Evolutionary conservation across 2,888 invertebrate genomes (phyloP), one percentile per base, ranked within the genome.

Genomic region (Cheilosia impressa): DNA sequence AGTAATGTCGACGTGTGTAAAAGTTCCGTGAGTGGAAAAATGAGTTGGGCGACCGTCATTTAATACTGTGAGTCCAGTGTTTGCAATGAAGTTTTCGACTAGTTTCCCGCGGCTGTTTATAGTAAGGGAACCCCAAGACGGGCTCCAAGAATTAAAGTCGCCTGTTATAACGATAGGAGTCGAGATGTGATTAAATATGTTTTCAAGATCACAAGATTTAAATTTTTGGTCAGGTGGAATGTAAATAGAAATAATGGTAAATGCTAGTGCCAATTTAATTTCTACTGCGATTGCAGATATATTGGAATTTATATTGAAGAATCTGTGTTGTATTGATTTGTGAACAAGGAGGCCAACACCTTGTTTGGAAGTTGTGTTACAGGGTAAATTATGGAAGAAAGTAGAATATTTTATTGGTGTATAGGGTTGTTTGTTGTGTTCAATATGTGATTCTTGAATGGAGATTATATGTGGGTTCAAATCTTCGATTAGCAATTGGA

Each of bases 381-480:
- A 24, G 13, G 62, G n/a, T n/a, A 69, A 34, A 53, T 73, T 85
- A 24, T 77, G 71, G 34, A 85, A 84, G 34, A 60, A 77, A 13
- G 76, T 41, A 45, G 57, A 45, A 57, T 69, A 78, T 58, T 68
- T 10, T 17, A 73, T 77, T 38, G 75, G 50, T 4, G 45, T 43
- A 19, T 31, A 27, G 6, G 65, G 47, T 38, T 50, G 66, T 41
- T 10, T 27, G 6, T 75, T 76, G 13, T 52, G 19, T 62, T 79
- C 69, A 5, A 78, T 17, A 47, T 87, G 71, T 0, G 85, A 85
- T 69, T 87, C 82, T 73, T 87, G 83, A 17, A 87, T 41, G 43
- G 68, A 77, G 15, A 88, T 87, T 34, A 87, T 57, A 47, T 71
- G 60, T 13, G 81, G 84, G 10, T 82, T 69, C 52, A 60, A 2